phyloP scores from a whole-genome alignment of 2,113 vertebrate species.

The Scomber japonicus region DNA sequence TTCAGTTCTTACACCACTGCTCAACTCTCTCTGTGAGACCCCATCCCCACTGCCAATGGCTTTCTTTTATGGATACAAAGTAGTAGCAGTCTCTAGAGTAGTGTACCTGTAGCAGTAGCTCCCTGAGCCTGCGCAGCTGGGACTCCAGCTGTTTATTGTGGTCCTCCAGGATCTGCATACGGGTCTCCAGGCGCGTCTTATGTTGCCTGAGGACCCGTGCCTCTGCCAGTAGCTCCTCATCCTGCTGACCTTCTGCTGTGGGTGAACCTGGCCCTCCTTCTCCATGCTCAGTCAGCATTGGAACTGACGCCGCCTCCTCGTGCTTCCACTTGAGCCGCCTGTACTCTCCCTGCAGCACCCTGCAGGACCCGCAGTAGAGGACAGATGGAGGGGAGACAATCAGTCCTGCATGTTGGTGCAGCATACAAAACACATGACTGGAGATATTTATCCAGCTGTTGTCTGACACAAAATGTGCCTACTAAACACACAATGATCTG shows the following conservation, averaged over 20 bases:
- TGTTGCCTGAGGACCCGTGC: conserved; percentile 96
- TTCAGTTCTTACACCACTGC: too few relatives aligned
- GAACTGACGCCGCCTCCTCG: conserved; percentile 90
- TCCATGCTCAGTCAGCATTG: conserved; percentile 88
- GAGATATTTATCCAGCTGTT: conserved; percentile 11
- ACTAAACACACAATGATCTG: neutral
- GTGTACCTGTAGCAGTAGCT: conserved; percentile 94
- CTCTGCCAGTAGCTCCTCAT: conserved; percentile 95
- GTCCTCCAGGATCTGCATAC: conserved; percentile 99
- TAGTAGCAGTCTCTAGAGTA: too few relatives aligned
- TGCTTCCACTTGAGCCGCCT: conserved; percentile 97
- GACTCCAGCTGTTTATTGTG: conserved; percentile 99
- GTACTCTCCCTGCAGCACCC: conserved; percentile 96
- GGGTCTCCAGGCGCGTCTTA: conserved; percentile 97
- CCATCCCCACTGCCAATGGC: neutral
- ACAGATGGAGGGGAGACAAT: conserved; percentile 39
- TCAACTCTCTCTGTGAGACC: neutral
- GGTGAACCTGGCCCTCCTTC: conserved; percentile 74
- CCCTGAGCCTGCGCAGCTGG: conserved; percentile 92
- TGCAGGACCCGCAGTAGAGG: conserved; percentile 66
- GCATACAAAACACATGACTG: conserved; percentile 11
- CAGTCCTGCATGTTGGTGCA: conserved; percentile 13
- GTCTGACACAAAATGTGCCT: neutral
- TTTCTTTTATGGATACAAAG: neutral
- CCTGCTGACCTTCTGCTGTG: conserved; percentile 80